Evolutionary conservation across 2,888 invertebrate genomes (phyloP), one percentile per base, ranked within the genome.

Genomic region (Cepaea hortensis): DNA sequence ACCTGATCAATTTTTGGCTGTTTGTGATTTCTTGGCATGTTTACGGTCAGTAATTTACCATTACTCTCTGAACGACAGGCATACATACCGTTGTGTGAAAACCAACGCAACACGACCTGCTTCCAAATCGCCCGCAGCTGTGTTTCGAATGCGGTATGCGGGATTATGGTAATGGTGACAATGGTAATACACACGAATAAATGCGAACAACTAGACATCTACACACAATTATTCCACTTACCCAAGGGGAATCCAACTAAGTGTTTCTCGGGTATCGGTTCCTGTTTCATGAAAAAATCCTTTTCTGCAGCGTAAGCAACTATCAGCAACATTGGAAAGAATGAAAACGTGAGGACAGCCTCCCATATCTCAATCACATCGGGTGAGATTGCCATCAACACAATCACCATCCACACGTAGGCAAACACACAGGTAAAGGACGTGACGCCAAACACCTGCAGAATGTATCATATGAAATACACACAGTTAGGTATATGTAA

Each of bases 381-480:
- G 0, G 95, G 95, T 0, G 95, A 92, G 75, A 94, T 92, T 23
- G 89, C 93, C 79, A 94, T 91, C 79, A 96, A 92, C 77, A 96
- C 95, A 61, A 96, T 91, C 61, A 95, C 93, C 85, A 96, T 93
- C 96, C 96, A 96, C 77, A 96, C 92, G 92, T 96, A 96, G n/a
- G 96, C 96, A 90, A 96, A 95, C 61, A 96, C 90, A 81, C 94
- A 94, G 89, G 94, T 94, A 89, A 93, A 92, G 18, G 94, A 92
- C 1, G 95, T 95, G 55, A 87, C 87, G 35, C 83, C 84, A 79
- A 87, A 87, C 20, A 87, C 87, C 83, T 86, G 83, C 13, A 46
- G 55, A 70, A 4, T 48, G 48, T 61, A 46, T 13, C 46, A 81
- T 23, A 65, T 6, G 9, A 61, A 15, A 35, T 35, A 35, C 35